Conservation (phyloP, 53 echinoderm and acorn worm species). For the Antedon mediterranea region DNA sequence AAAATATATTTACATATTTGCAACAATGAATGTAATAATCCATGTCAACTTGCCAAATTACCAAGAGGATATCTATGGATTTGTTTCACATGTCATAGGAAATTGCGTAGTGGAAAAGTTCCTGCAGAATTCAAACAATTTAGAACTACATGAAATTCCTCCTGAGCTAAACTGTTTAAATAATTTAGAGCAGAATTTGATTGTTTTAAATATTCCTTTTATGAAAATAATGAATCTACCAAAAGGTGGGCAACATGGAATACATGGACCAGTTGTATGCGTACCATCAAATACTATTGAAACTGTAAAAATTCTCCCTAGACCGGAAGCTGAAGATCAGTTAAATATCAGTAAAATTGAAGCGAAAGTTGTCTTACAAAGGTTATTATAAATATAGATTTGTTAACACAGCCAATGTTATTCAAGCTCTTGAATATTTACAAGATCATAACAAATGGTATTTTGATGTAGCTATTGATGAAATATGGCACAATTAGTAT, state of each 20-base stretch:
- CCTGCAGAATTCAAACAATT: too few relatives aligned
- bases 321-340: slow-evolving; percentile 20
- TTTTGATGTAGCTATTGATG: slow-evolving; percentile 10
- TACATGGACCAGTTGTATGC: slow-evolving; percentile 37
- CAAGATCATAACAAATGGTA: slow-evolving; percentile 26
- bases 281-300: slow-evolving; percentile 17
- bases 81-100: too few relatives aligned
- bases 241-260: slow-evolving; percentile 20
- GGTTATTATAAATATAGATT: too few relatives aligned
- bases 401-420: too few relatives aligned
- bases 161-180: too few relatives aligned
- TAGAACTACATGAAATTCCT: too few relatives aligned
- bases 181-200: slow-evolving; percentile 2
- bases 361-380: slow-evolving; percentile 41
- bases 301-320: slow-evolving; percentile 7
- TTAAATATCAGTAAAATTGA: slow-evolving; percentile 36
- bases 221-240: slow-evolving; percentile 30
- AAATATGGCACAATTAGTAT: slow-evolving; percentile 18
- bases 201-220: slow-evolving; percentile 33
- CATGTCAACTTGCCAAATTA: too few relatives aligned
- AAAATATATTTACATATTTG: too few relatives aligned
- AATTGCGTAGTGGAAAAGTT: too few relatives aligned
- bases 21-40: too few relatives aligned
- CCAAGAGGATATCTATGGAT: too few relatives aligned
- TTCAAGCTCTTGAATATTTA: too few relatives aligned